Conservation (phyloP, 1,140 invertebrate species). For the Micrasema minimum region DNA sequence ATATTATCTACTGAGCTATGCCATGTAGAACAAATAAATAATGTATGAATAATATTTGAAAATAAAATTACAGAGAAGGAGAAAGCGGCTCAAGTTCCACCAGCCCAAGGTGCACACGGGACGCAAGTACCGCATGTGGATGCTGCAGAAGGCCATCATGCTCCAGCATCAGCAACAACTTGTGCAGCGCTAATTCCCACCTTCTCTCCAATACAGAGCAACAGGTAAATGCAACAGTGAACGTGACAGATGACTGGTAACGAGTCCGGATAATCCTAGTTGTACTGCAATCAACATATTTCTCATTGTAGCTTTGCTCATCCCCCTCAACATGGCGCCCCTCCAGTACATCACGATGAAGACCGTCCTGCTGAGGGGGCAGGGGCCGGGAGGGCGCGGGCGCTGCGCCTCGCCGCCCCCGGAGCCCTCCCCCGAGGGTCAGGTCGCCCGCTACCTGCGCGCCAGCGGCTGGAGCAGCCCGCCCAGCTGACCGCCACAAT, state of each 20-base stretch:
- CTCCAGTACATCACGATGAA: conserved; percentile 65
- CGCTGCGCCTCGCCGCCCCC: conserved; percentile 25
- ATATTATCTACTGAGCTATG: neutral
- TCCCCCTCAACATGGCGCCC: conserved; percentile 59
- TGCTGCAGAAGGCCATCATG: conserved; percentile 68
- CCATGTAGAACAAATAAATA: neutral
- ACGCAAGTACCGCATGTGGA: conserved; percentile 73
- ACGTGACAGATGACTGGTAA: too few species aligned
- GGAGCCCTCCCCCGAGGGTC: conserved; percentile 50
- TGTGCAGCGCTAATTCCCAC: conserved; percentile 58
- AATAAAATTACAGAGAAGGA: conserved; percentile 71
- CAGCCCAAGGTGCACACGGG: conserved; percentile 82
- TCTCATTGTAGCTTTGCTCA: conserved; percentile 58
- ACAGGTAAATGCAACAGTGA: too few species aligned
- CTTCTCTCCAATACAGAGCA: conserved; percentile 62
- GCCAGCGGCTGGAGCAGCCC: conserved; percentile 58
- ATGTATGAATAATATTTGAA: neutral
- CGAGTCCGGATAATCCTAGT: neutral
- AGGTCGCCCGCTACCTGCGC: conserved; percentile 59
- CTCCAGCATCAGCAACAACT: conserved; percentile 55
- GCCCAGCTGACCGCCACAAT: too few species aligned
- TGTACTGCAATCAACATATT: neutral
- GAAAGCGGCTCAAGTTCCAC: conserved; percentile 81
- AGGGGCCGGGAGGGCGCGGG: too few species aligned
- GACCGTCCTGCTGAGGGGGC: conserved; percentile 60